Evolutionary conservation across 2,797 vertebrate genomes (phyloP).

Genomic region (Huso huso): DNA sequence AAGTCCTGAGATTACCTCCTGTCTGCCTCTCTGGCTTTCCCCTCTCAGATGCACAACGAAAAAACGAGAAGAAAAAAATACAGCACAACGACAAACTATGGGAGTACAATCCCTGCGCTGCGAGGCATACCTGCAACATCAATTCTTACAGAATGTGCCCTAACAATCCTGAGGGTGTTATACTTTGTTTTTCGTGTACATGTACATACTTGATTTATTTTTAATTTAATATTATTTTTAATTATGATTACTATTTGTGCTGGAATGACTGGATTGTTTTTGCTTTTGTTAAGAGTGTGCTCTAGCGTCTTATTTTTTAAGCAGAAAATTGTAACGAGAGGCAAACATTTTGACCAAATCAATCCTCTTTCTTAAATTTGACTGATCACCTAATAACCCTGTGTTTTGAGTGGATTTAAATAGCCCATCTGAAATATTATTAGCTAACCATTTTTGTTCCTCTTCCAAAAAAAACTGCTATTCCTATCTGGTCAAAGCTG

Average conservation of each 20-base stretch:
- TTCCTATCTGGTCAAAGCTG: background rate
- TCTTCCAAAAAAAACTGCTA: conserved; percentile 11
- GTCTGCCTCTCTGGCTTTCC: conserved; percentile 8
- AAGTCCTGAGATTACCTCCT: conserved; percentile 76
- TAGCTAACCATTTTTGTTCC: conserved; percentile 13
- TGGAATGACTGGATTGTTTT: no score
- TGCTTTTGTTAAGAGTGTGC: no score
- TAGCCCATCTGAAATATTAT: conserved; percentile 26
- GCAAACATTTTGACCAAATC: background rate
- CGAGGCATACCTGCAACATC: conserved; percentile 14
- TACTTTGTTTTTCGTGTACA: no score
- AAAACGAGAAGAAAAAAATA: conserved; percentile 11
- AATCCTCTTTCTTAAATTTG: conserved; percentile 15
- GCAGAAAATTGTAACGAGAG: no score
- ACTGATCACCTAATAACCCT: conserved; percentile 16
- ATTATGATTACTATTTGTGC: no score
- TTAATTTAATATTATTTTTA: no score
- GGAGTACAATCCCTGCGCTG: conserved; percentile 20
- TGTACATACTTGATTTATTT: no score
- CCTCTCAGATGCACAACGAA: conserved; percentile 7
- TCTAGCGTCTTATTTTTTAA: no score
- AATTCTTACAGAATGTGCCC: conserved; percentile 23
- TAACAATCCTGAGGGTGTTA: no score
- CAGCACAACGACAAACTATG: conserved; percentile 13
- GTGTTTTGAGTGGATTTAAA: conserved; percentile 17